Evolutionary conservation across 2,888 invertebrate species (phyloP).

Genomic region (Scaptomyza tumidula): DNA sequence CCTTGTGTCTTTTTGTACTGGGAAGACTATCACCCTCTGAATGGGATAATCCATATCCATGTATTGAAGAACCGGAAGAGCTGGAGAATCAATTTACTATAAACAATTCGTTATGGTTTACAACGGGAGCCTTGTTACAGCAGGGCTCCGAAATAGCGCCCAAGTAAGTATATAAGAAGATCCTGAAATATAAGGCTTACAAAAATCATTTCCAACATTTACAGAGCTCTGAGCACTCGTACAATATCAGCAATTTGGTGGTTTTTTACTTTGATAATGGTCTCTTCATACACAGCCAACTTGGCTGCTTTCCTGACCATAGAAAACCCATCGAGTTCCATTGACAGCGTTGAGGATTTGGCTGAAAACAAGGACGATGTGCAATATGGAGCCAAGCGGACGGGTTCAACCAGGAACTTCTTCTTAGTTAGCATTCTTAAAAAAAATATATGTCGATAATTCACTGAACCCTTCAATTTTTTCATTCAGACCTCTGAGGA

Average conservation of each 20-base stretch:
- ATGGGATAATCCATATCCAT: constrained; percentile 94
- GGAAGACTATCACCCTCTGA: constrained; percentile 93
- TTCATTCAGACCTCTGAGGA: constrained; percentile 88
- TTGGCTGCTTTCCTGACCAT: constrained; percentile 96
- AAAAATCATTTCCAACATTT: neutral
- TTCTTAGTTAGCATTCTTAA: constrained; percentile 88
- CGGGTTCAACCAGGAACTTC: constrained; percentile 94
- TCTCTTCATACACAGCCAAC: constrained; percentile 95
- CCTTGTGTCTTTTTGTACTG: constrained; percentile 89
- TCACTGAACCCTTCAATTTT: neutral
- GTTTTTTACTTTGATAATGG: constrained; percentile 92
- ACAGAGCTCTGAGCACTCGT: constrained; percentile 93
- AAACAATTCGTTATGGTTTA: constrained; percentile 94
- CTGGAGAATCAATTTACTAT: constrained; percentile 93
- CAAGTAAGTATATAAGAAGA: constrained; percentile 86
- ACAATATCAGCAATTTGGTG: constrained; percentile 95
- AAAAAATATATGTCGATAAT: neutral
- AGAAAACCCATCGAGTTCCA: constrained; percentile 89
- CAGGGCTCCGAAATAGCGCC: constrained; percentile 96
- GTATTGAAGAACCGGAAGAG: constrained; percentile 92
- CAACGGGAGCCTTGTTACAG: constrained; percentile 92
- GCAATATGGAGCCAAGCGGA: constrained; percentile 92
- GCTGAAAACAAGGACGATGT: constrained; percentile 90
- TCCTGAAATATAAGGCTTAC: constrained; percentile 59
- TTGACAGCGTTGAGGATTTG: constrained; percentile 92